Evolutionary conservation across 64 coral and sea anemone genomes (phyloP).

Genomic region (Montipora capricornis): DNA sequence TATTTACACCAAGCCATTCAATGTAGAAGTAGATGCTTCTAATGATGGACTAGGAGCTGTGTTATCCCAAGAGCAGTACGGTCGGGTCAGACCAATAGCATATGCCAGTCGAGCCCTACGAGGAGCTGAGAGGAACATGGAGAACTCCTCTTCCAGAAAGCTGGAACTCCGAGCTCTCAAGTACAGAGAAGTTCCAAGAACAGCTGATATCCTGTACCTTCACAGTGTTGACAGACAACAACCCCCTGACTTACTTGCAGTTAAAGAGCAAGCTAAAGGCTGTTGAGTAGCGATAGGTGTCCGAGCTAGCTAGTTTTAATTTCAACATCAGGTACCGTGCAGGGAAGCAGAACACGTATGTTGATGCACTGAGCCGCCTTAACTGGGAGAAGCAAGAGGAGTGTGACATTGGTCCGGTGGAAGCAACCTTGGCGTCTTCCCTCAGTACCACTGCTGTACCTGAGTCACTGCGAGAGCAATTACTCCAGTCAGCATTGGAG

Average conservation of each 20-base stretch:
- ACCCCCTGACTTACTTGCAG: no score
- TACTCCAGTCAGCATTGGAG: no score
- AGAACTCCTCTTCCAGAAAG: conserved; percentile 40
- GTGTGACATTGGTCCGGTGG: no score
- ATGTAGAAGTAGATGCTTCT: conserved; percentile 52
- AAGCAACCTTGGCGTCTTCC: no score
- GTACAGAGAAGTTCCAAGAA: no score
- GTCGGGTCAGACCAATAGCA: conserved; percentile 1
- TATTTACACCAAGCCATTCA: conserved; percentile 47
- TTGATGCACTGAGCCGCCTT: conserved; percentile 37
- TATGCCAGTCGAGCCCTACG: conserved; percentile 42
- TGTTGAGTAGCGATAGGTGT: conserved; percentile 52
- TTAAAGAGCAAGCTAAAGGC: conserved; percentile 20
- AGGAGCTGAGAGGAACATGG: conserved; percentile 60
- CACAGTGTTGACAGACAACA: no score
- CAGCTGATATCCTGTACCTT: no score
- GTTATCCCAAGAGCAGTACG: conserved; percentile 46
- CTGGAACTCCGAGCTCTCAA: no score
- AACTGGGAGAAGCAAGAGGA: not conserved
- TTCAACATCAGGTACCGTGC: conserved; percentile 68
- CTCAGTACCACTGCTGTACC: no score
- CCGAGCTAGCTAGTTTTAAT: conserved; percentile 55
- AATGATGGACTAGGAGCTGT: conserved; percentile 49
- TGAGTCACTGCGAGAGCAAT: no score
- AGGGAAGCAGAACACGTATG: conserved; percentile 45